Evolutionary conservation across 2,113 vertebrate species (phyloP).

Genomic region (Mesitornis unicolor): DNA sequence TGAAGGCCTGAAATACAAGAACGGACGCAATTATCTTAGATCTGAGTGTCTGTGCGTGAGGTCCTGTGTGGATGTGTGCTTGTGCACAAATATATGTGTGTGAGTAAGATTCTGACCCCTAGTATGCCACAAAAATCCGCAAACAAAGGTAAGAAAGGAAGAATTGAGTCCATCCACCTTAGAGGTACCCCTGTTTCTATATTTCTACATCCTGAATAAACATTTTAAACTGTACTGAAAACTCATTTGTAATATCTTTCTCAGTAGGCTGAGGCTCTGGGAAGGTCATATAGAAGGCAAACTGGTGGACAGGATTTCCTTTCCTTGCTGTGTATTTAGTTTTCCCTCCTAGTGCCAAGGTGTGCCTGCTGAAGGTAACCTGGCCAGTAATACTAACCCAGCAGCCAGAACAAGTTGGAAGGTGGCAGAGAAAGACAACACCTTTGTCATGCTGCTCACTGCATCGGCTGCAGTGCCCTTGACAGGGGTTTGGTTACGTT

Average conservation of each 20-base stretch:
- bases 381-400: not conserved
- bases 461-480: not conserved
- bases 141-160: not conserved
- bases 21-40: accelerated
- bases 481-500: not conserved
- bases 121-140: accelerated
- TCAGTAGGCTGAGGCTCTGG: not conserved
- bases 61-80: not conserved
- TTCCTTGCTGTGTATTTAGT: not conserved
- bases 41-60: accelerated
- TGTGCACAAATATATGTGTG: accelerated
- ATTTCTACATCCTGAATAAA: not conserved
- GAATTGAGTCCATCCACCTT: not conserved
- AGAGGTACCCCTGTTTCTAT: not conserved
- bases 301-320: not conserved
- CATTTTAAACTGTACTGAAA: not conserved
- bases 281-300: not conserved
- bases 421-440: not conserved
- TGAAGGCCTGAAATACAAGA: not conserved
- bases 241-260: not conserved
- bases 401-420: not conserved
- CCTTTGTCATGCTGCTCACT: not conserved
- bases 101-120: not conserved
- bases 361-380: not conserved
- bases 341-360: not conserved